Evolutionary conservation across 92 coral and sea anemone genomes (phyloP), one percentile per base, ranked within the genome.

Genomic region (Porites rus): DNA sequence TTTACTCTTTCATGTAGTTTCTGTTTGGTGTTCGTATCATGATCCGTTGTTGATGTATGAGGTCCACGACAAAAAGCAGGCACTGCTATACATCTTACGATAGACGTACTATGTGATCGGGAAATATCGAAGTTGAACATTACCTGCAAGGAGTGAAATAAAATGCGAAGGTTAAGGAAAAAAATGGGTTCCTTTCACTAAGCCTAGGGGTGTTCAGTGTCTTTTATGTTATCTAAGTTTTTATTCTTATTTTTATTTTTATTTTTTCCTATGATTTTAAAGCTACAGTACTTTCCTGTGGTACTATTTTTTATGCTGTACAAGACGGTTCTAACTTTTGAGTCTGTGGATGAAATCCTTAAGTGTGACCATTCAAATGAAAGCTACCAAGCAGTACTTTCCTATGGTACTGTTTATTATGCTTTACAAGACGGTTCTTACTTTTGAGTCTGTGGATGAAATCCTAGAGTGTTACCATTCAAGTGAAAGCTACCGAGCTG

Each of bases 321-420:
- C 5, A 31, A 31, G 43, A 31, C 43, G 43, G 43, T 31, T 31
- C 43, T 31, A 31, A 31, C 43, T 31, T 31, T 31, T 31, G 43
- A 31, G 43, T 1, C 43, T 4, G 43, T 31, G 43, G 43, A 31
- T 31, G 43, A 31, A 31, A 31, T 31, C 43, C 43, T 0, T 2
- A 4, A 4, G 43, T 31, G 43, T 31, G 4, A 31, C 43, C 43
- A 31, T 31, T 65, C 69, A 65, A 65, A 18, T 19, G 69, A 65
- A 65, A 65, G 25, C 69, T n/a, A 65, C 31, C 10, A 21, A 65
- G 24, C 24, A 65, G 25, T 65, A n/a, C 28, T 3, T n/a, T 65
- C 10, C 69, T 65, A 21, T 65, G 69, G 28, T 65, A 25, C 79
- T 75, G 65, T 75, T 74, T 20, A 58, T 58, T 76, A 76, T 16